Percentiles rank a stretch among this genome's conserved stretches.
Evolutionary conservation across 2,888 invertebrate species (phyloP).

Genomic region (Physocephala rufipes): DNA sequence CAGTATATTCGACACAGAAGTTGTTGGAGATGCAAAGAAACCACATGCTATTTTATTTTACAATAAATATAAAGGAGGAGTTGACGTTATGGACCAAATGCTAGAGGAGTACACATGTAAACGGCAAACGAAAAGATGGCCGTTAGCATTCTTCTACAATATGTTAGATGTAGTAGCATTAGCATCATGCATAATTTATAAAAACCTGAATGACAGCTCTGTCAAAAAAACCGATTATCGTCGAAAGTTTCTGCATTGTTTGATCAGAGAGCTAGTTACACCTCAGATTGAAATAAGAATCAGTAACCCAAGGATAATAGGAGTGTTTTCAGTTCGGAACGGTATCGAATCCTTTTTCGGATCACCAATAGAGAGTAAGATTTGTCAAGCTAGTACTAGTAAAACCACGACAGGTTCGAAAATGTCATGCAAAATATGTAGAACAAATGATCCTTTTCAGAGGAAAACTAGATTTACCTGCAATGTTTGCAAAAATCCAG

Average conservation of each 20-base stretch:
- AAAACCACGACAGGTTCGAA: background rate
- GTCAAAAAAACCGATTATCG: background rate
- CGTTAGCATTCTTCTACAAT: too few species aligned
- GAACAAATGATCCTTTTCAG: background rate
- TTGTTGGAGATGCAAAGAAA: too few species aligned
- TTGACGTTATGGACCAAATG: too few species aligned
- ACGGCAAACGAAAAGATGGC: too few species aligned
- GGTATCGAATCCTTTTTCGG: background rate
- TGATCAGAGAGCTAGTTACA: too few species aligned
- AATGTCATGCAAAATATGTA: constrained; percentile 1
- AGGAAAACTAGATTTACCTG: background rate
- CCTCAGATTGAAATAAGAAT: background rate
- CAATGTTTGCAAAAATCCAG: background rate
- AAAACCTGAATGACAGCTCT: background rate
- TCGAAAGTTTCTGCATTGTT: background rate
- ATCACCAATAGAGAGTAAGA: background rate
- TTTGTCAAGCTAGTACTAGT: background rate
- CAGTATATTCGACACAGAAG: too few species aligned
- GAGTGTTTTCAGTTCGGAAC: background rate
- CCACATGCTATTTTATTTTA: too few species aligned
- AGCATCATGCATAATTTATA: background rate
- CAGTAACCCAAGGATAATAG: background rate
- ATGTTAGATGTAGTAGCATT: too few species aligned
- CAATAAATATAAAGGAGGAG: too few species aligned
- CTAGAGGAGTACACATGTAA: too few species aligned